Evolutionary conservation across 2,888 invertebrate genomes (phyloP).

Genomic region (Flabesymbios commensalis): DNA sequence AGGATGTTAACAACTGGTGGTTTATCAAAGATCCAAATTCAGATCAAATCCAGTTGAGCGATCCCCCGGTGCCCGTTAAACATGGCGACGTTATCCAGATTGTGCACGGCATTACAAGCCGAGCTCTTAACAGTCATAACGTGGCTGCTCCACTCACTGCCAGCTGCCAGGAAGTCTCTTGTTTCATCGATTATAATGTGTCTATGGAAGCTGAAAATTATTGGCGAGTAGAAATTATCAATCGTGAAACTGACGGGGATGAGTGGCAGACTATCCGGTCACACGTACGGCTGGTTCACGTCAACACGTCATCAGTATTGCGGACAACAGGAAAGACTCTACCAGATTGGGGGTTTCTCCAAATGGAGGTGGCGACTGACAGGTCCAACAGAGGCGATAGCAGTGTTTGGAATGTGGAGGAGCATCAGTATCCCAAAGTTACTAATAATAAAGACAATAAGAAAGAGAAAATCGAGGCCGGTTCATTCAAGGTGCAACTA

Average conservation of each 20-base stretch:
- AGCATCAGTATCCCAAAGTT: constrained; percentile 93
- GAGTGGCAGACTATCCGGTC: constrained; percentile 91
- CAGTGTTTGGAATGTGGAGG: constrained; percentile 95
- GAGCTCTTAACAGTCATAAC: constrained; percentile 92
- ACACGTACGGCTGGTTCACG: constrained; percentile 81
- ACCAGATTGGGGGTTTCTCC: constrained; percentile 93
- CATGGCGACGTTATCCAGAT: constrained; percentile 92
- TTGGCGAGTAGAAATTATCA: constrained; percentile 77
- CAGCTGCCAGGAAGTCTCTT: constrained; percentile 90
- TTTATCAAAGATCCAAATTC: constrained; percentile 84
- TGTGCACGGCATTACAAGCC: constrained; percentile 89
- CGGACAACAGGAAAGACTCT: constrained; percentile 79
- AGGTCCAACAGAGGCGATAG: constrained; percentile 78
- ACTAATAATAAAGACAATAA: too few species aligned
- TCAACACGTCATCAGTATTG: constrained; percentile 71
- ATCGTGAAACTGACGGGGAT: constrained; percentile 75
- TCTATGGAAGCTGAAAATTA: constrained; percentile 91
- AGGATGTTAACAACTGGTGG: constrained; percentile 98
- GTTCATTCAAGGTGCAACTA: too few species aligned
- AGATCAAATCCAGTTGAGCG: too few species aligned
- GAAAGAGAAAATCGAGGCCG: too few species aligned
- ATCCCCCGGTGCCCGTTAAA: constrained; percentile 78
- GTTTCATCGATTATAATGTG: constrained; percentile 95
- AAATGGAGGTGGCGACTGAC: constrained; percentile 92
- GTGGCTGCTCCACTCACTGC: constrained; percentile 93